A percentile compares a stretch with the other conserved stretches of the same genome.
Conservation (phyloP, 2,797 vertebrate species). For the Mionectes olivaceus region DNA sequence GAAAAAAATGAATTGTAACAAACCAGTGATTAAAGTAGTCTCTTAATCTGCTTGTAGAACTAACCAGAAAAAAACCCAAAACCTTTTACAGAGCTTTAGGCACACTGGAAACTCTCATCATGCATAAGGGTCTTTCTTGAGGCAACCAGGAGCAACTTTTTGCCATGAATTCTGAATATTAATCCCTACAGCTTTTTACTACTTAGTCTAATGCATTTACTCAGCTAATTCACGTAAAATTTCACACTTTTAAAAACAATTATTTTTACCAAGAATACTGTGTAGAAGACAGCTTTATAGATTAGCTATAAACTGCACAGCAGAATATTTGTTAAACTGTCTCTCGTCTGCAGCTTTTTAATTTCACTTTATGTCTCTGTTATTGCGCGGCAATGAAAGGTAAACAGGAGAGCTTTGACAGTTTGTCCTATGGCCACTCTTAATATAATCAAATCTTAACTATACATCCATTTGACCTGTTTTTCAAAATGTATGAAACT, state of each 20-base stretch:
- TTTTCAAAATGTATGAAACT: not conserved
- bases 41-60: not conserved
- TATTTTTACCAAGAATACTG: conserved; percentile 7
- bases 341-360: not conserved
- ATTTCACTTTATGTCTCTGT: conserved; percentile 32
- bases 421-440: not conserved
- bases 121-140: not conserved
- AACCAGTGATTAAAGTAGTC: not conserved
- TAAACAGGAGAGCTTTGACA: conserved; percentile 37
- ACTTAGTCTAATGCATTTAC: not conserved
- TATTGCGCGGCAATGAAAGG: conserved; percentile 38
- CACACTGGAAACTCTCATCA: not conserved
- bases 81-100: not conserved
- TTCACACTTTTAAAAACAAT: conserved; percentile 23
- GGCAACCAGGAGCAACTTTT: not conserved
- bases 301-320: conserved; percentile 12
- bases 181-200: not conserved
- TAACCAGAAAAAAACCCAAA: not conserved
- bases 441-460: conserved; percentile 23
- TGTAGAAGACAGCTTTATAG: conserved; percentile 26
- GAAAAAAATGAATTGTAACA: not conserved
- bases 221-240: conserved; percentile 15
- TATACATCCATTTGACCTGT: not conserved
- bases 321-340: conserved; percentile 45
- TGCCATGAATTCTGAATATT: not conserved